Percentiles rank a stretch among this genome's conserved stretches.
Evolutionary conservation across 1,140 invertebrate genomes (phyloP).

Genomic region (Bombus superbus): DNA sequence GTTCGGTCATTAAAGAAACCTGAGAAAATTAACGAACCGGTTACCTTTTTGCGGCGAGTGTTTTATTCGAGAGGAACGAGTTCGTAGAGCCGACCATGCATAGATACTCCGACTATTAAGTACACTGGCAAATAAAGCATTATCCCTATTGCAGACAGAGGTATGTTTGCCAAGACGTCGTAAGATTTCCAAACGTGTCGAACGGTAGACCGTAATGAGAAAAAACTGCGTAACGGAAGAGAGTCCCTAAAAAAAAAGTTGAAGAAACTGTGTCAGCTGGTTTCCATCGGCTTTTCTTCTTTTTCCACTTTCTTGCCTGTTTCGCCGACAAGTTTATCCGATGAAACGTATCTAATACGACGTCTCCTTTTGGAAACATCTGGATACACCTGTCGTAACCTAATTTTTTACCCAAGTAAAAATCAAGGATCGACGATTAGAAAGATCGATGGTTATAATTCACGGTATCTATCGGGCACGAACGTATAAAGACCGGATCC

Average conservation of each 20-base stretch:
- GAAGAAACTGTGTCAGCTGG: too few relatives aligned
- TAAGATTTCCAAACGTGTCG: not conserved
- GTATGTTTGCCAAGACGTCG: not conserved
- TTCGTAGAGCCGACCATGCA: not conserved
- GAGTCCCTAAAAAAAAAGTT: too few relatives aligned
- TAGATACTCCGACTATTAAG: not conserved
- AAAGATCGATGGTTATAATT: constrained; percentile 46
- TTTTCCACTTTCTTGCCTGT: too few relatives aligned
- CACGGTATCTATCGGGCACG: constrained; percentile 29
- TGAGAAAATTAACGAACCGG: constrained; percentile 22
- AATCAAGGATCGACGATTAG: constrained; percentile 38
- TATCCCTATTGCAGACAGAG: not conserved
- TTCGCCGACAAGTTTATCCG: too few relatives aligned
- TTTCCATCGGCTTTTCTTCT: too few relatives aligned
- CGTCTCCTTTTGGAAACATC: not conserved
- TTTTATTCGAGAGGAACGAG: not conserved
- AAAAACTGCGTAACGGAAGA: too few relatives aligned
- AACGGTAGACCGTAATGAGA: not conserved
- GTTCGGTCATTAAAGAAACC: not conserved
- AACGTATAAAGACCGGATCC: constrained; percentile 47
- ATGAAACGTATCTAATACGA: too few relatives aligned
- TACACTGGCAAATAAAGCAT: too few relatives aligned
- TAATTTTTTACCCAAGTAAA: constrained; percentile 52
- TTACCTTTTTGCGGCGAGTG: not conserved
- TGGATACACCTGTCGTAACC: constrained; percentile 49